phyloP scores from a whole-genome alignment of 2,888 invertebrate genomes.

The Liopterus haemorrhoidalis region DNA sequence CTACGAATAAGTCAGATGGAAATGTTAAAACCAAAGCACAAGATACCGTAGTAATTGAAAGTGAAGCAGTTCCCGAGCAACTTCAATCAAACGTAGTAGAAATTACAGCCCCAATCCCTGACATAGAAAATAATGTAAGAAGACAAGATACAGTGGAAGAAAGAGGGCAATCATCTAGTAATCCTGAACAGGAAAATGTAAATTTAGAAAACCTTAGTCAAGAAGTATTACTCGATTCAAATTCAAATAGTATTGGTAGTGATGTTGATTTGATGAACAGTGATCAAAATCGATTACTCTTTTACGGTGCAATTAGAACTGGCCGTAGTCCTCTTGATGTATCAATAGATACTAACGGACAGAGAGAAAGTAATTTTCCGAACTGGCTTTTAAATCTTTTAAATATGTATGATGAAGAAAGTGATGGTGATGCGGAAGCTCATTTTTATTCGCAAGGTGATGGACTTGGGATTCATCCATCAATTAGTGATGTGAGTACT shows the following conservation, averaged over 20 bases:
- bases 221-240: slow-evolving; percentile 43
- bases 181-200: no score
- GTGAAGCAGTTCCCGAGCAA: no score
- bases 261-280: background rate
- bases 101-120: slow-evolving; percentile 15
- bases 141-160: background rate
- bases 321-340: background rate
- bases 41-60: no score
- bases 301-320: background rate
- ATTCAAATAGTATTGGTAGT: no score
- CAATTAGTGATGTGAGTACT: slow-evolving; percentile 37
- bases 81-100: no score
- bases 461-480: slow-evolving; percentile 45
- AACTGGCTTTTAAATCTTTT: slow-evolving; percentile 43
- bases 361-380: slow-evolving; percentile 38
- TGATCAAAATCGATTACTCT: background rate
- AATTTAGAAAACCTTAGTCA: slow-evolving; percentile 38
- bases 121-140: background rate
- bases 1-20: no score
- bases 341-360: slow-evolving; percentile 8
- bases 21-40: no score
- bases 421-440: slow-evolving; percentile 37
- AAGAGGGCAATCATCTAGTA: background rate
- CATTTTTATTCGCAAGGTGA: slow-evolving; percentile 47
- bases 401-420: slow-evolving; percentile 29